Conservation (phyloP, 1,140 invertebrate genomes). For the Metopolophium dirhodum region DNA sequence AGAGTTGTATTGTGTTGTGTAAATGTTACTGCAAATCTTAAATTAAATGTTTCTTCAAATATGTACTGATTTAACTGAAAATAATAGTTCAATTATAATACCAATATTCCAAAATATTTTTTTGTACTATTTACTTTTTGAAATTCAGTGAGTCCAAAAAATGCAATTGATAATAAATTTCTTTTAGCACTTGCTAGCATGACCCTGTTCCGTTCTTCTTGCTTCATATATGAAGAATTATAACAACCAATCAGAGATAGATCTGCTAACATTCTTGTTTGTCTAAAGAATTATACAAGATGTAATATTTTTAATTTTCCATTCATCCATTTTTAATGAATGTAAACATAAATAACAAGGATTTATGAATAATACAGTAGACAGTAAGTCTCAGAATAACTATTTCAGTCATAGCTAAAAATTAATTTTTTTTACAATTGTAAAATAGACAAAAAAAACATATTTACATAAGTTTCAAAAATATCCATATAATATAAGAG, state of each 20-base stretch:
- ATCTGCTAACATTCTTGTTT: conserved; percentile 97
- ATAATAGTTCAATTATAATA: conserved; percentile 33
- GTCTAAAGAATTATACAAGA: conserved; percentile 66
- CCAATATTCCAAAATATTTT: not conserved
- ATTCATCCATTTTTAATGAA: too few species aligned
- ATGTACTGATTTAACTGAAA: conserved; percentile 87
- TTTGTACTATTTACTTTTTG: conserved; percentile 73
- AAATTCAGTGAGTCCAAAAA: conserved; percentile 95
- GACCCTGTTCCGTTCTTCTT: conserved; percentile 75
- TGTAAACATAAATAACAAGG: too few species aligned
- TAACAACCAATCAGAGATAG: conserved; percentile 94
- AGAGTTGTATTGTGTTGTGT: conserved; percentile 89
- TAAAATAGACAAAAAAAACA: not conserved
- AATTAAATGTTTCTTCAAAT: conserved; percentile 96
- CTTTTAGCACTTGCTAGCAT: conserved; percentile 93
- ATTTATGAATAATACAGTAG: too few species aligned
- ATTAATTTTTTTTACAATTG: not conserved
- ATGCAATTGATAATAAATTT: conserved; percentile 93
- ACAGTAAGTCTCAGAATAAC: too few species aligned
- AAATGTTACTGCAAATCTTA: conserved; percentile 87
- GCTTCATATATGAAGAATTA: conserved; percentile 78
- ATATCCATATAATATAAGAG: too few species aligned
- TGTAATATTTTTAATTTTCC: not conserved
- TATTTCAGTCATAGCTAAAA: too few species aligned
- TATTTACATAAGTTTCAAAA: not conserved